A percentile compares a stretch with the other conserved stretches of the same genome.
Evolutionary conservation across 2,113 vertebrate species (phyloP).

Genomic region (Coreoperca whiteheadi): DNA sequence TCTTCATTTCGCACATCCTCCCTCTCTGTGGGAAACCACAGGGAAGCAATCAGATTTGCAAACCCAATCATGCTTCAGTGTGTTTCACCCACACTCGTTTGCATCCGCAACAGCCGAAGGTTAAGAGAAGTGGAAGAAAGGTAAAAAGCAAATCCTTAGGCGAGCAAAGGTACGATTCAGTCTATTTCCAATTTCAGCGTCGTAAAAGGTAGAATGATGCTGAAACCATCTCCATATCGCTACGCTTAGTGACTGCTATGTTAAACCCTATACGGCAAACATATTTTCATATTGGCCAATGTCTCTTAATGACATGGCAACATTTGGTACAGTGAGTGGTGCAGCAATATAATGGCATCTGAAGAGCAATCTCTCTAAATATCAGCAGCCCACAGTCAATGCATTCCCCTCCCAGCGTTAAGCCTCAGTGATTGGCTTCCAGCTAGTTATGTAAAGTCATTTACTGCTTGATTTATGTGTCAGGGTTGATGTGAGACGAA

Average conservation of each 20-base stretch:
- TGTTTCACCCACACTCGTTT: conserved; percentile 7
- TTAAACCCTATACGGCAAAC: conserved; percentile 11
- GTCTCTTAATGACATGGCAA: conserved; percentile 10
- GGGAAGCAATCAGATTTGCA: conserved; percentile 9
- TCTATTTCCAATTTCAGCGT: conserved; percentile 6
- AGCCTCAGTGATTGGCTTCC: background rate
- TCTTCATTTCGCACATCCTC: background rate
- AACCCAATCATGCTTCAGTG: conserved; percentile 16
- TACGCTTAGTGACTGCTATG: background rate
- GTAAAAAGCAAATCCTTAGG: conserved; percentile 10
- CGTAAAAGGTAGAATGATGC: conserved; percentile 4
- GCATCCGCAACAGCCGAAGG: conserved; percentile 17
- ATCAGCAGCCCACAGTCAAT: conserved; percentile 3
- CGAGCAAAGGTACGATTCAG: background rate
- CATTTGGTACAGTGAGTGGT: conserved; percentile 3
- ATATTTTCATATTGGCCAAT: conserved; percentile 11
- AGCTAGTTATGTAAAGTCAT: background rate
- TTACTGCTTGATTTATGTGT: background rate
- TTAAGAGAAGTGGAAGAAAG: background rate
- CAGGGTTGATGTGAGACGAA: background rate
- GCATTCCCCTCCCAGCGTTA: conserved; percentile 16
- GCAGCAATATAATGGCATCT: conserved; percentile 20
- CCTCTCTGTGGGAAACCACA: background rate
- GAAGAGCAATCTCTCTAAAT: conserved; percentile 33
- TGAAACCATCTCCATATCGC: conserved; percentile 23